Evolutionary conservation across 37 sponge, comb jelly and placozoan species (phyloP), one percentile per base, ranked within the genome.

Genomic region (Diacarnus erythraeanus): DNA sequence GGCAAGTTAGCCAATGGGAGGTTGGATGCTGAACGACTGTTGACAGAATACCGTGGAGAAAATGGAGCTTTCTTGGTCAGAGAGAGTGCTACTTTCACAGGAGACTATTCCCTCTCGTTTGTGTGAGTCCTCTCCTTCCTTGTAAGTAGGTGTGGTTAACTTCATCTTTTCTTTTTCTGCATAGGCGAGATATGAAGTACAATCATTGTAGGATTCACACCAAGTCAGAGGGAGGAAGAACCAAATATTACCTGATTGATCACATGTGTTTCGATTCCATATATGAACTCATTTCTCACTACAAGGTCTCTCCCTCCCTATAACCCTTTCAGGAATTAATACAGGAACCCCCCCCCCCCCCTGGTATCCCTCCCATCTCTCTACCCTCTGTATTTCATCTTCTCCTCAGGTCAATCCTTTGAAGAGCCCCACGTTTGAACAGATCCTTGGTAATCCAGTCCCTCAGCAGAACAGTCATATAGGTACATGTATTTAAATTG

Each of bases 51-150:
- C 59, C 81, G 72, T 35, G 88, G 85, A 10, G 79, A 64, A 17
- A 89, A 97, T 74, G 97, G 97, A n/a, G 78, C 95, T 51, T 97
- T 97, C 70, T 69, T 97, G 0, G 95, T 97, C 36, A 71, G 97
- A 37, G 97, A 96, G 63, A 97, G 95, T 82, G 87, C 96, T 57
- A 94, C 92, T 4, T 94, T 91, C 68, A 79, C 87, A 21, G 97
- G 97, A 40, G 95, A 97, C 70, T 87, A 89, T 64, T 91, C 97
- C 0, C 86, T 97, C 29, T 94, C 94, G 1, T 97, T 97, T 77
- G 80, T 77, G 96, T 95, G 64, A 77, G 85, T 71, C 8, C 3
- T 0, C 0, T 9, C 65, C 44, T 68, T 10, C 38, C 12, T 34
- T 68, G 6, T 64, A 6, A n/a, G 64, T 17, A 9, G 6, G 15